phyloP scores from a whole-genome alignment of 2,888 invertebrate species.

The Drosophila subsilvestris region DNA sequence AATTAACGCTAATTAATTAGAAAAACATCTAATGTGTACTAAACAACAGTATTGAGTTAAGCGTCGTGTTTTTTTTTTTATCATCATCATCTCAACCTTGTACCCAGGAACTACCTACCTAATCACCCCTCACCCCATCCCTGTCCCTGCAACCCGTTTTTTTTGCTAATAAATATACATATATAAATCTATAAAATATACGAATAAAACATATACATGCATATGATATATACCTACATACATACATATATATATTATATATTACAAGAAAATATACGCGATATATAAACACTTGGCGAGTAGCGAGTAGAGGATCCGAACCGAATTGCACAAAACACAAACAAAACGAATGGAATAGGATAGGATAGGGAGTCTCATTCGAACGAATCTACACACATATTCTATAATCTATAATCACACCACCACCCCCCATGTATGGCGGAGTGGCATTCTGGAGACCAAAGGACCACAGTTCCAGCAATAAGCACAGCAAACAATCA shows the following conservation, averaged over 20 bases:
- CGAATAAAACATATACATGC: slow-evolving; percentile 45
- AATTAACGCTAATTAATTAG: slow-evolving; percentile 56
- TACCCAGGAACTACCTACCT: not conserved
- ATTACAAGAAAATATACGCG: not conserved
- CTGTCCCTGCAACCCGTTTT: slow-evolving; percentile 20
- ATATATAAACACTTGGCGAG: slow-evolving; percentile 29
- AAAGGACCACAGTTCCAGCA: slow-evolving; percentile 38
- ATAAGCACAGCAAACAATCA: slow-evolving; percentile 33
- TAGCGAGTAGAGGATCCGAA: slow-evolving; percentile 22
- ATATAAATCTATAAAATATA: slow-evolving; percentile 26
- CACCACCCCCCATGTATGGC: not conserved
- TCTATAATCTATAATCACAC: slow-evolving; percentile 2
- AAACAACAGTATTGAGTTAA: slow-evolving; percentile 76
- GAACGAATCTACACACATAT: slow-evolving; percentile 10
- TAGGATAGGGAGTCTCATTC: not conserved
- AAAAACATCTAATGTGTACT: slow-evolving; percentile 73
- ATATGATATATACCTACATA: slow-evolving; percentile 15
- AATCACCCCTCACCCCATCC: not conserved
- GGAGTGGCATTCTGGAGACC: slow-evolving; percentile 28
- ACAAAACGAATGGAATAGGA: not conserved
- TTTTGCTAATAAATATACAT: slow-evolving; percentile 65
- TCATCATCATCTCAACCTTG: not conserved
- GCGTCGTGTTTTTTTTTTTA: slow-evolving; percentile 51
- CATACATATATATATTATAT: slow-evolving; percentile 37
- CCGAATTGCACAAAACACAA: slow-evolving; percentile 17